phyloP scores from a whole-genome alignment of 2,797 vertebrate genomes.

The Halcyon chelicuti region DNA sequence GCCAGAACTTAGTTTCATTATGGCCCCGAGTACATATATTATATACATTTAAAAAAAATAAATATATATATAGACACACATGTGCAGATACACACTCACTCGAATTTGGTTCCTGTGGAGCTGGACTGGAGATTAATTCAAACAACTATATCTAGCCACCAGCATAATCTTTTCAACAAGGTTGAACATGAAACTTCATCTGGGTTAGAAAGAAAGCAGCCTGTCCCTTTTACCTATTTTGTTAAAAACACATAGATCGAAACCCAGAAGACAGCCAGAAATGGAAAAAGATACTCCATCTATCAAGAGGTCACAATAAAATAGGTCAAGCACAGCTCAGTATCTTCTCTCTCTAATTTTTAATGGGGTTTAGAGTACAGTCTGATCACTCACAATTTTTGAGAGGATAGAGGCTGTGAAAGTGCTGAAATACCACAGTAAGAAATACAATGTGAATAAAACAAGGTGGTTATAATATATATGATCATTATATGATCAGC shows the following conservation, averaged over 20 bases:
- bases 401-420: background rate
- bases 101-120: background rate
- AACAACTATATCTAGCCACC: rapidly evolving
- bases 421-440: background rate
- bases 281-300: background rate
- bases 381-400: background rate
- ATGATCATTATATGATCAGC: too few relatives aligned
- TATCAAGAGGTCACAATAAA: background rate
- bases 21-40: background rate
- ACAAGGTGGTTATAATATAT: background rate
- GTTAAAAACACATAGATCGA: background rate
- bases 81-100: background rate
- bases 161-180: background rate
- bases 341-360: background rate
- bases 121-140: background rate
- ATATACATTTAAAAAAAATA: background rate
- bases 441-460: background rate
- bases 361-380: background rate
- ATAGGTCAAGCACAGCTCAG: background rate
- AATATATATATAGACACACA: background rate
- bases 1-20: conserved; percentile 1
- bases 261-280: background rate
- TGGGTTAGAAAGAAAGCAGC: background rate
- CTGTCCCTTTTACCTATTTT: background rate
- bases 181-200: background rate